Evolutionary conservation across 53 echinoderm and acorn worm genomes (phyloP), one percentile per base, ranked within the genome.

Genomic region (Holothuria leucospilota): DNA sequence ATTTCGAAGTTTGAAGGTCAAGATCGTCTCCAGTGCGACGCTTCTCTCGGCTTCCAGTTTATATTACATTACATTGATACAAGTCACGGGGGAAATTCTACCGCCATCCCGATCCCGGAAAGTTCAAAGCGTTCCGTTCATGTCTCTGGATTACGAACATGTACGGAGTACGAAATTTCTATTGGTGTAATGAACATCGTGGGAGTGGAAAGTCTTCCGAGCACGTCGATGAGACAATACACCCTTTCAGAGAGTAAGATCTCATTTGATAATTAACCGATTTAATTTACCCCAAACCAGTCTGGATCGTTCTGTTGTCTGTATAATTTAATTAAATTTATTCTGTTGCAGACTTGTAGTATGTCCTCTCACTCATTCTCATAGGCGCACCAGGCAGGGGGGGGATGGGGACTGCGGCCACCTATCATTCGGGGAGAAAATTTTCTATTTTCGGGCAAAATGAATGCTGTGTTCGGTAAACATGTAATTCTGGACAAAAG

Each of bases 1-100:
- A 39, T 75, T 49, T 39, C 51, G 12, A 49, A 75, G 75, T 75
- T 75, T 75, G 51, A 75, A 75, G 75, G 52, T 23, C 14, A 49
- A 41, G 52, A 52, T 27, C 20, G 27, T 21, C 52, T 75, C 13
- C 49, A 75, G 49, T 75, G 75, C 2, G 51, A 49, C 2, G 51
- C 15, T 1, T 42, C 75, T 18, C 75, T 75, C 4, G 75, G 75
- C 23, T 75, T 75, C 11, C 23, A 25, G 9, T 75, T 75, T 18
- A 1, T 51, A 16, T 24, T 75, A 51, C 75, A 75, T 42, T 75
- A 75, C 24, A n/a, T 13, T 23, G 27, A 49, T 23, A 6, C 18
- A 11, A 20, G 21, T 13, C 75, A 15, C 23, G 51, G 51, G 12
- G 24, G 51, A 23, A 27, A n/a, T 15, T 4, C 24, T 11, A 27